phyloP scores from a whole-genome alignment of 2,888 invertebrate species.

The Argynnis bischoffii region DNA sequence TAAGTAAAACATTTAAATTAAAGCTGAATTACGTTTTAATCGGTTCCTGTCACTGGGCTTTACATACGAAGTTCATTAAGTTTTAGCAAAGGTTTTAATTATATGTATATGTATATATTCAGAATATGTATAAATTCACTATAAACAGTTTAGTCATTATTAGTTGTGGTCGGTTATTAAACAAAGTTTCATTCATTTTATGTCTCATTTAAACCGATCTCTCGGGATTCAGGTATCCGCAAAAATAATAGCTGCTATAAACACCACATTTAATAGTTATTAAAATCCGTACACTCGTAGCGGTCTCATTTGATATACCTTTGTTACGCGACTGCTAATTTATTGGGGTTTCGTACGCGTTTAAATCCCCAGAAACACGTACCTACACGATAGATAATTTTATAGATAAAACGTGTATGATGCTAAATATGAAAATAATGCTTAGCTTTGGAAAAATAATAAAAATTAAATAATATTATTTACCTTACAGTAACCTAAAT shows the following conservation, averaged over 20 bases:
- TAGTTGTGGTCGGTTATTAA: not conserved
- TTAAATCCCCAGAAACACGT: slow-evolving; percentile 1
- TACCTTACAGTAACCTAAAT: no score
- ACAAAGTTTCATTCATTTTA: not conserved
- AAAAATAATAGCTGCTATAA: not conserved
- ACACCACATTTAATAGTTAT: slow-evolving; percentile 20
- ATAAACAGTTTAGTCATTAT: not conserved
- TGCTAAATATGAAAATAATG: not conserved
- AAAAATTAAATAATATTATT: no score
- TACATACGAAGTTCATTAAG: no score
- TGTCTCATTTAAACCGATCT: not conserved
- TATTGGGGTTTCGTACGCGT: slow-evolving; percentile 6
- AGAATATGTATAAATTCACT: no score
- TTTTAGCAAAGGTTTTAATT: no score
- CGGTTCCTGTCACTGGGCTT: not conserved
- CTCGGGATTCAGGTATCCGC: slow-evolving; percentile 1
- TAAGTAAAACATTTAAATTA: slow-evolving; percentile 1
- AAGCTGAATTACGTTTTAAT: not conserved
- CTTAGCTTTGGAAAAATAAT: no score
- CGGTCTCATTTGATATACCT: slow-evolving; percentile 1
- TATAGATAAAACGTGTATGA: not conserved
- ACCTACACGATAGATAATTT: slow-evolving; percentile 5
- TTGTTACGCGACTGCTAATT: slow-evolving; percentile 12
- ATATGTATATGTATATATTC: not conserved
- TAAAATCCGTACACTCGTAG: slow-evolving; percentile 11